Percentiles rank a stretch among this genome's conserved stretches.
These are phyloP conservation scores for Crotalus horridus DNA, from an alignment of 2,113 vertebrate species.

Conservation along the genomic window DNA sequence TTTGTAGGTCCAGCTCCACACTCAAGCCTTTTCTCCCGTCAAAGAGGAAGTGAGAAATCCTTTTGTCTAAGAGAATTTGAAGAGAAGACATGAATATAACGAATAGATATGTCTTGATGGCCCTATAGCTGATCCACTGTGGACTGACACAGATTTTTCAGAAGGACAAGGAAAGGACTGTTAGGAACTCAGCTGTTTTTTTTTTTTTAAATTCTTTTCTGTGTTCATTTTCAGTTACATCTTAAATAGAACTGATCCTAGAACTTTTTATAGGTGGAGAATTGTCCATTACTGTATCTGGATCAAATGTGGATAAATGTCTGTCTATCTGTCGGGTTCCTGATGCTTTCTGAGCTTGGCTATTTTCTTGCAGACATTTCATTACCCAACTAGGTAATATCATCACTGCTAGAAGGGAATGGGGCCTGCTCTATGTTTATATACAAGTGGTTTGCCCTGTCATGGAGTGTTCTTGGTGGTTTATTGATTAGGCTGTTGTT, in stretches of 20 bases:
- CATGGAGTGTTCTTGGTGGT: too few species aligned
- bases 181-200: neutral
- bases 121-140: slow-evolving; percentile 35
- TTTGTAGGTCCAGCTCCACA: slow-evolving; percentile 6
- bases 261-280: neutral
- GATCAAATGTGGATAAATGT: neutral
- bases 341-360: neutral
- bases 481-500: neutral
- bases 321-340: too few species aligned
- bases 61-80: slow-evolving; percentile 10
- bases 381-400: neutral
- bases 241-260: neutral
- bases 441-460: too few species aligned
- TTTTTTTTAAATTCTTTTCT: neutral
- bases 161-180: slow-evolving; percentile 21
- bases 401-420: too few species aligned
- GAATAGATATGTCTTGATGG: slow-evolving; percentile 28
- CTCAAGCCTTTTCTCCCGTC: neutral
- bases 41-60: neutral
- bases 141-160: slow-evolving; percentile 46
- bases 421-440: too few species aligned
- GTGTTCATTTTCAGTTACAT: neutral
- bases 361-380: neutral
- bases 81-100: neutral
- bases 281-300: neutral